Evolutionary conservation across 1,140 invertebrate species (phyloP), one percentile per base, ranked within the genome.

Genomic region (Nomia melanderi): DNA sequence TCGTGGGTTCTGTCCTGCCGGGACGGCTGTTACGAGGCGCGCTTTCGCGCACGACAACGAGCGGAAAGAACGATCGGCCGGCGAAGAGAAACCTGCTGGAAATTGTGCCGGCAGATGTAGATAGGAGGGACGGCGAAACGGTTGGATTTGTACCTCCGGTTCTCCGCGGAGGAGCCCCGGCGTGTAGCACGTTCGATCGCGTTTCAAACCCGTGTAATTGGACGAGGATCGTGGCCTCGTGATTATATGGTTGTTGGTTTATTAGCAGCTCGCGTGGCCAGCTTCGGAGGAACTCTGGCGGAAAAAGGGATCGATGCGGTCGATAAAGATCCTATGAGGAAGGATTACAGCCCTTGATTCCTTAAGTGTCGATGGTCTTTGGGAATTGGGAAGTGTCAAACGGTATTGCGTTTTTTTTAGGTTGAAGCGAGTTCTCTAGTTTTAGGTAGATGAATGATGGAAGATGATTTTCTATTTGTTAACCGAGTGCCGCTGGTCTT

Each of bases 1-100:
- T 67, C 77, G 62, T 75, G 62, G 76, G 59, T 73, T 78, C 67
- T 72, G 67, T 72, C 76, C 33, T 25, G 25, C 54, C 36, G 31
- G 23, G 65, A 47, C 57, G 36, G 29, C 54, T 74, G 69, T 78
- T 73, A 78, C 70, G 62, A 50, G 29, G 23, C 70, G 29, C 44
- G 33, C 71, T 60, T 75, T 78, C 74, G 65, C 41, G 14, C 71
- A 59, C 62, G 69, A 73, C 76, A 59, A 64, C 60, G 75, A 73
- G 69, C 63, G 57, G 25, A 60, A 57, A 54, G 71, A 74, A 65
- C 60, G 77, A 74, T 73, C 60, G 70, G 31, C 50, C 33, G 33
- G 3, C 17, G 63, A 57, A 8, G 36, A 47, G 66, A 31, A 44
- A 64, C 39, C 47, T 31, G 69, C 31, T 78, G 69, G 69, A 72